A percentile compares a stretch with the other conserved stretches of the same genome.
Conservation (phyloP, 2,113 vertebrate species). For the Oxyruncus cristatus region DNA sequence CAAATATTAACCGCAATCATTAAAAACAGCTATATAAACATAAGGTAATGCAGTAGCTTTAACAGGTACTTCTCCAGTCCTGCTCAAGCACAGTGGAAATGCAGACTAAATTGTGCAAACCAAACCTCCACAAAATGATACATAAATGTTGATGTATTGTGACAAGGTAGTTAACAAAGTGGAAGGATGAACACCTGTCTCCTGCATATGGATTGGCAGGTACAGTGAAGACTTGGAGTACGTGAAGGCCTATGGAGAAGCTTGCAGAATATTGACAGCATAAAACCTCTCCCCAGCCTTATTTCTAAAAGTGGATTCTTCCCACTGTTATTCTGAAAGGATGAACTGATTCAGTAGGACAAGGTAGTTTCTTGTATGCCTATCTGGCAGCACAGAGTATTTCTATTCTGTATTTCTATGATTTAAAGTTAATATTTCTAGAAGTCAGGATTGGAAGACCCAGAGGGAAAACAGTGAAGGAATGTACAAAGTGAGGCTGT, state of each 20-base stretch:
- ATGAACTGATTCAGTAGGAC: not conserved
- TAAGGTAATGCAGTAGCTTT: not conserved
- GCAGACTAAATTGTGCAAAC: not conserved
- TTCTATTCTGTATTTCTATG: slow-evolving; percentile 66
- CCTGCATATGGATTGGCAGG: not conserved
- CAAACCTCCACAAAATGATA: not conserved
- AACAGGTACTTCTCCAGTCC: not conserved
- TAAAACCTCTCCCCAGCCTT: not conserved
- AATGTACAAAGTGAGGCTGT: slow-evolving; percentile 52
- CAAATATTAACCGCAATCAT: not conserved
- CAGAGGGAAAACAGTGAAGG: slow-evolving; percentile 16
- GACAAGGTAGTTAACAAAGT: slow-evolving; percentile 20
- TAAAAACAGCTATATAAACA: not conserved
- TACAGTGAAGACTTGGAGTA: not conserved
- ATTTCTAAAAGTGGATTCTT: not conserved
- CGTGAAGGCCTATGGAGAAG: not conserved
- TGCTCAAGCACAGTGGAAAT: not conserved
- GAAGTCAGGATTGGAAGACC: slow-evolving; percentile 43
- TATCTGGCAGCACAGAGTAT: slow-evolving; percentile 19
- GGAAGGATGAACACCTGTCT: not conserved
- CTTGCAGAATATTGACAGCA: not conserved
- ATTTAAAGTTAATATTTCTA: slow-evolving; percentile 66
- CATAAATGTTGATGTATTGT: not conserved
- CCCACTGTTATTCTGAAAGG: not conserved
- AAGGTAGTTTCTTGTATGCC: slow-evolving; percentile 20